phyloP scores from a whole-genome alignment of 1,140 invertebrate genomes.

The Calliopsis andreniformis region DNA sequence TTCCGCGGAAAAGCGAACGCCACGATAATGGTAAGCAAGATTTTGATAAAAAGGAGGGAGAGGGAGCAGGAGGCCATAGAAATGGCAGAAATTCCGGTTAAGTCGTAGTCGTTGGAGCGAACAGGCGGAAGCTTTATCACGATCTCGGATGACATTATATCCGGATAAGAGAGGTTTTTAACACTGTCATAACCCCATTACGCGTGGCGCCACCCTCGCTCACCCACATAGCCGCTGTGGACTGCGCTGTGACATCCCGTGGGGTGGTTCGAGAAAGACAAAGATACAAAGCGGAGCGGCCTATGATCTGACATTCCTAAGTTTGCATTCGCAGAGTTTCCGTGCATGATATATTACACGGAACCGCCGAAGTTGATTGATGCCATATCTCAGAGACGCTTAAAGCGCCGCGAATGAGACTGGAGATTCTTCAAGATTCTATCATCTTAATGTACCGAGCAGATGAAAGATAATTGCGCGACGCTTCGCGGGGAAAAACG shows the following conservation, averaged over 20 bases:
- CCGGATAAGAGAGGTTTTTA: conserved; percentile 66
- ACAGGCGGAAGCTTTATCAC: conserved; percentile 58
- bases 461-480: background rate
- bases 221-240: background rate
- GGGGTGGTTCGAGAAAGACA: conserved; percentile 34
- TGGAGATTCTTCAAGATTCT: conserved; percentile 9
- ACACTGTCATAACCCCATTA: conserved; percentile 67
- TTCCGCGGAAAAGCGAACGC: background rate
- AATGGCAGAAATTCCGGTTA: conserved; percentile 53
- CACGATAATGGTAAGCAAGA: background rate
- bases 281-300: conserved; percentile 44
- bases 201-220: conserved; percentile 46
- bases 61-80: background rate
- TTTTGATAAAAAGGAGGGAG: background rate
- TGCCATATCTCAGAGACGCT: background rate
- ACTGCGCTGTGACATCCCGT: conserved; percentile 1
- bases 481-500: background rate
- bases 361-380: conserved; percentile 32
- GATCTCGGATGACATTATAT: conserved; percentile 63
- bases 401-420: background rate
- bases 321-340: background rate
- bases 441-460: conserved; percentile 9
- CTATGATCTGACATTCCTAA: conserved; percentile 25
- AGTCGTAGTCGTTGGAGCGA: conserved; percentile 55
- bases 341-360: conserved; percentile 20